A percentile compares a stretch with the other conserved stretches of the same genome.
Conservation (phyloP, 2,113 vertebrate genomes). For the Ceuthmochares aereus region DNA sequence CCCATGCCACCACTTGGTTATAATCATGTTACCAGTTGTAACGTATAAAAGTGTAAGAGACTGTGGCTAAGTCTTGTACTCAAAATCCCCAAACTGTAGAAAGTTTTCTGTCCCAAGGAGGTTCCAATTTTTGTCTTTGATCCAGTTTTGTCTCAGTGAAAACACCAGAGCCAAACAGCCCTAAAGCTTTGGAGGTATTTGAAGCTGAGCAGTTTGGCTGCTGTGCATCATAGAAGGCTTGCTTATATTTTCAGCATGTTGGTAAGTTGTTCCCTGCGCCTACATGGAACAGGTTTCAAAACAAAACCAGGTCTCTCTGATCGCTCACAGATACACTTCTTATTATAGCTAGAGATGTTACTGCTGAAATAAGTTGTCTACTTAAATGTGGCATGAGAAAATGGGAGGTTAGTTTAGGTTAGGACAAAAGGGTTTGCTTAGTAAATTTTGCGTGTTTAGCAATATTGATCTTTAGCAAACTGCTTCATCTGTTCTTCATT, state of each 20-base stretch:
- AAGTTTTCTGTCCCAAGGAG: background rate
- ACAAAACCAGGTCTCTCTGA: background rate
- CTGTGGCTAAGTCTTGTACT: background rate
- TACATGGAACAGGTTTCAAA: background rate
- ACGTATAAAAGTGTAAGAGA: no score
- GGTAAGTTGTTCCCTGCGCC: background rate
- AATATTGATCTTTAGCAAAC: conserved; percentile 10
- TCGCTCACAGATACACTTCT: background rate
- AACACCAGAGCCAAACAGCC: background rate
- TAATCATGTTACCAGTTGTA: fast-evolving
- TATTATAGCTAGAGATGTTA: background rate
- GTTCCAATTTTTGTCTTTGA: background rate
- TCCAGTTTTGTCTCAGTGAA: background rate
- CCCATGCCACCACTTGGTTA: fast-evolving
- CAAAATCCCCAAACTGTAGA: background rate
- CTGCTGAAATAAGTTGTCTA: background rate
- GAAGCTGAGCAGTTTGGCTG: background rate
- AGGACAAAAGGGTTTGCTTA: background rate
- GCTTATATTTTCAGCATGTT: background rate
- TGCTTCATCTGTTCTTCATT: conserved; percentile 6
- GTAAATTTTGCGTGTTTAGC: background rate
- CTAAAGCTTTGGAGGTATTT: background rate
- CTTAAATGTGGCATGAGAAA: background rate
- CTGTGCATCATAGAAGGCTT: background rate
- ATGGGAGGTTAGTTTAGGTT: background rate